A percentile compares a stretch with the other conserved stretches of the same genome.
phyloP scores from a whole-genome alignment of 2,113 vertebrate species.

The Neolamprologus longior region DNA sequence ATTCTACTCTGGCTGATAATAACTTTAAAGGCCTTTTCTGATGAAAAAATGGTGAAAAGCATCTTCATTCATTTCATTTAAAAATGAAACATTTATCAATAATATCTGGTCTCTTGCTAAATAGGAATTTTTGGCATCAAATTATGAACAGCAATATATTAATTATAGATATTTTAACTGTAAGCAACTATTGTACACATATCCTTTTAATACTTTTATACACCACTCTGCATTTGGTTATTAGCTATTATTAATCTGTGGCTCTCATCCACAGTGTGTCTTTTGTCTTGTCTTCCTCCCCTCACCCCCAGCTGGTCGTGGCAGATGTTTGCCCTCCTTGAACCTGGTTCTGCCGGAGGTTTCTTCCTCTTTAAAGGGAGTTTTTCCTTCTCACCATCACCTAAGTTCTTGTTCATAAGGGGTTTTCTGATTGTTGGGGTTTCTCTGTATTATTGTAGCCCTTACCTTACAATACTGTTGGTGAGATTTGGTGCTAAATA shows the following conservation, averaged over 20 bases:
- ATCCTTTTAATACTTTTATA: neutral
- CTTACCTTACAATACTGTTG: neutral
- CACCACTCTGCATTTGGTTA: neutral
- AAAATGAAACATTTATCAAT: neutral
- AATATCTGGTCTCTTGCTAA: neutral
- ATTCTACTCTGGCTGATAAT: neutral
- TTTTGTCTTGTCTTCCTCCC: neutral
- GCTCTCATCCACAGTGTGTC: neutral
- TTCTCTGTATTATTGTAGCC: neutral
- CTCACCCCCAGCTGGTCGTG: neutral
- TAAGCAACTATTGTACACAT: neutral
- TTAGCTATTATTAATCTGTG: neutral
- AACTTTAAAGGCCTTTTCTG: neutral
- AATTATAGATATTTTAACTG: neutral
- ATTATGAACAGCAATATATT: neutral
- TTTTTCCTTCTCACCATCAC: neutral
- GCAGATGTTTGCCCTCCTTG: neutral
- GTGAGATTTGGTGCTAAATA: neutral
- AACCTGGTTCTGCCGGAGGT: fast-evolving
- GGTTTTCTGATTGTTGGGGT: neutral
- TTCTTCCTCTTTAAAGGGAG: neutral
- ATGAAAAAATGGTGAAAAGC: neutral
- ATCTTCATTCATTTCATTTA: neutral
- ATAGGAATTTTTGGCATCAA: neutral
- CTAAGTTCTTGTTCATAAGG: neutral